phyloP scores from a whole-genome alignment of 92 coral and sea anemone species.

The Phenganax stokvisi region DNA sequence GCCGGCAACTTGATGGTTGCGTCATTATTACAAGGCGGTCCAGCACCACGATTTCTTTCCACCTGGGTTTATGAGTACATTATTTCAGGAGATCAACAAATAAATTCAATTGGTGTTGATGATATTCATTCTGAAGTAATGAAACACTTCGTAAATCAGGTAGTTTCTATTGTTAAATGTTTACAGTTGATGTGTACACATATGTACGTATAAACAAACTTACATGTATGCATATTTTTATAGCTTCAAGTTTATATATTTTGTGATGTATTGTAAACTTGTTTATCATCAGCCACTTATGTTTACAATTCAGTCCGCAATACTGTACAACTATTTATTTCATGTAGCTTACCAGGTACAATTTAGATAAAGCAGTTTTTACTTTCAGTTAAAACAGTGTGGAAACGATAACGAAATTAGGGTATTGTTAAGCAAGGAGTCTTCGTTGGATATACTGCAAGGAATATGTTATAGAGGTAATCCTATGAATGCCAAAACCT shows the following conservation, averaged over 20 bases:
- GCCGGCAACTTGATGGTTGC: neutral
- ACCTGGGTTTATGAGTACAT: too few species aligned
- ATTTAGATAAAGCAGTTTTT: neutral
- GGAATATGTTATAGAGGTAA: constrained; percentile 21
- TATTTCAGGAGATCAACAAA: too few species aligned
- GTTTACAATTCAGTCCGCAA: neutral
- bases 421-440: neutral
- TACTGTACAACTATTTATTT: neutral
- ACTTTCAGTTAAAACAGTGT: constrained; percentile 1
- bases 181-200: too few species aligned
- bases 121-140: too few species aligned
- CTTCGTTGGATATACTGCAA: constrained; percentile 17
- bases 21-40: neutral
- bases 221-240: too few species aligned
- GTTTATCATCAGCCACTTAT: neutral
- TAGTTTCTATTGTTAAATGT: too few species aligned
- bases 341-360: neutral
- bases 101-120: too few species aligned
- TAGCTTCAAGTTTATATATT: too few species aligned
- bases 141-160: too few species aligned
- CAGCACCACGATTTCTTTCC: too few species aligned
- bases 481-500: constrained; percentile 15
- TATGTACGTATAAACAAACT: too few species aligned
- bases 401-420: neutral
- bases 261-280: too few species aligned